Evolutionary conservation across 2,113 vertebrate genomes (phyloP).

Genomic region (Pachyramphus minor): DNA sequence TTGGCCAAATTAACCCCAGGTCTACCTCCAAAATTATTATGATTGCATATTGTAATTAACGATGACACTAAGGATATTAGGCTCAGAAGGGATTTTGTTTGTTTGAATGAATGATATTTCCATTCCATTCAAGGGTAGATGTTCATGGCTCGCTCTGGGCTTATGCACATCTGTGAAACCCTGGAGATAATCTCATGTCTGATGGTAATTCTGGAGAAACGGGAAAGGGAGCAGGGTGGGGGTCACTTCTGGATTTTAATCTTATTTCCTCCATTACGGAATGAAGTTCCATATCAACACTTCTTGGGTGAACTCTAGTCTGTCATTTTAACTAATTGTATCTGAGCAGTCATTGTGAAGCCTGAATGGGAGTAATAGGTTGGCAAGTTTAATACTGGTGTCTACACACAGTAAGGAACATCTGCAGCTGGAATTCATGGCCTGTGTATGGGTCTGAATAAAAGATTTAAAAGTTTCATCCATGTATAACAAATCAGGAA

Average conservation of each 20-base stretch:
- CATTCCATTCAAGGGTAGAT: background rate
- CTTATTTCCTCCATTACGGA: background rate
- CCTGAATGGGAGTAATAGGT: background rate
- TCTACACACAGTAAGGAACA: background rate
- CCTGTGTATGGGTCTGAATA: background rate
- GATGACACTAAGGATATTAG: conserved; percentile 49
- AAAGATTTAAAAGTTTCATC: background rate
- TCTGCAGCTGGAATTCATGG: background rate
- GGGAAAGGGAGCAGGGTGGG: background rate
- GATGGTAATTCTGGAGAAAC: background rate
- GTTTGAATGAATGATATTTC: background rate
- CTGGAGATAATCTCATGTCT: background rate
- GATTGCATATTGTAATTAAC: conserved; percentile 17
- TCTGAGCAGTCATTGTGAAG: background rate
- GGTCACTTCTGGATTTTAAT: conserved; percentile 11
- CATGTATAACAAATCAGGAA: rapidly evolving
- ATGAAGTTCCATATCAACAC: background rate
- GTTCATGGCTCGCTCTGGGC: background rate
- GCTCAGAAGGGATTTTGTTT: conserved; percentile 49
- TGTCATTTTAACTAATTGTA: conserved; percentile 26
- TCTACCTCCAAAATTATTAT: conserved; percentile 42
- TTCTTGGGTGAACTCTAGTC: conserved; percentile 9
- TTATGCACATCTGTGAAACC: background rate
- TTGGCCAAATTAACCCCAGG: conserved; percentile 52
- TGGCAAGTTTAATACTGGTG: background rate